Evolutionary conservation across 2,797 vertebrate genomes (phyloP), one percentile per base, ranked within the genome.

Genomic region (Eurystomus glaucurus): DNA sequence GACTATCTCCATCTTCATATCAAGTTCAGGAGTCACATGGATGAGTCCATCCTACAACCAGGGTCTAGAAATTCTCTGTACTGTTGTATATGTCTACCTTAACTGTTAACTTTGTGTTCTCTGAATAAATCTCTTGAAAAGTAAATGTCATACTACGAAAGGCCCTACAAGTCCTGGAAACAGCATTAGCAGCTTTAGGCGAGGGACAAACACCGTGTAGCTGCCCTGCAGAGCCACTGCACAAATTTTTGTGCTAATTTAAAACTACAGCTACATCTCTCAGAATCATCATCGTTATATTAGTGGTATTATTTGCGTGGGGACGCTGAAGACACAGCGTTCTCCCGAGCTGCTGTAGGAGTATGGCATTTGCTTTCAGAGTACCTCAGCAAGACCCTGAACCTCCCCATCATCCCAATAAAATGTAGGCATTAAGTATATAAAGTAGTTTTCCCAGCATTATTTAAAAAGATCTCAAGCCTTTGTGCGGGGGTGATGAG

Each of bases 401-500:
- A 31, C 11, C 29, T 60, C 46, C 79, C 45, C 57, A 28, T 52
- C 33, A 35, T 18, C 70, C 66, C 57, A 93, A 21, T 8, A 21
- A 76, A 90, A 54, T 5, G 11, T 31, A 15, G 55, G 60, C 75
- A 70, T 48, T 48, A 41, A 45, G 64, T 7, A 64, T 7, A 55
- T 39, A 45, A 55, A 72, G 26, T 28, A 46, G 12, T 66, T 90
- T 89, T 43, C 62, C 45, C 77, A 93, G 64, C 37, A 33, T 87
- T 82, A 85, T 79, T 92, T 76, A 28, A 87, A 60, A 86, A 95
- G 70, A 74, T 57, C 84, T 85, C 68, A 61, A 95, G 57, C 55
- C 66, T 93, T 71, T 61, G 52, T 74, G 90, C 0, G 93, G 92
- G 90, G 86, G 88, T 89, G 93, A 94, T 4, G 3, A 70, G 37